Percentiles rank a stretch among this genome's conserved stretches.
phyloP scores from a whole-genome alignment of 2,113 vertebrate genomes.

The Corythoichthys haematopterus region DNA sequence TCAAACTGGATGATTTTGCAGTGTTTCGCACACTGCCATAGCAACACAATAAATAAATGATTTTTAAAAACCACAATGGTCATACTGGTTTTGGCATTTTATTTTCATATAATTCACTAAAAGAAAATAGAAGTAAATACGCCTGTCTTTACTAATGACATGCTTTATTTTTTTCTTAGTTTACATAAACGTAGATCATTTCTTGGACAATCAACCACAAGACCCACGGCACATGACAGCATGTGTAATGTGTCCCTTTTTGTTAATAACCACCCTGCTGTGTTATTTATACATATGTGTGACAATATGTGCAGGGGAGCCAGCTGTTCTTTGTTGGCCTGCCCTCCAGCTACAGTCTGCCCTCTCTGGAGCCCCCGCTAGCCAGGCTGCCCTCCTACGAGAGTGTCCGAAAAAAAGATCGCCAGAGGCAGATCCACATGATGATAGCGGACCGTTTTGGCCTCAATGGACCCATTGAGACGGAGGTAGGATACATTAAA shows the following conservation, averaged over 20 bases:
- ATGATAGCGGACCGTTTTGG: constrained; percentile 77
- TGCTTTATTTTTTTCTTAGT: background rate
- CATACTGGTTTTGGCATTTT: background rate
- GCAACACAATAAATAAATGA: background rate
- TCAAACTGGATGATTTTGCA: background rate
- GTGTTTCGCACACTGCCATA: background rate
- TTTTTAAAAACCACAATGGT: background rate
- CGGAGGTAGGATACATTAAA: constrained; percentile 65
- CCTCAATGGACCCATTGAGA: constrained; percentile 70
- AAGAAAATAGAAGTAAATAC: background rate
- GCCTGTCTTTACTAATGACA: background rate
- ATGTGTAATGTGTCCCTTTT: constrained; percentile 7
- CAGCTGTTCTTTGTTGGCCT: constrained; percentile 75
- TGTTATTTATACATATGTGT: constrained; percentile 14
- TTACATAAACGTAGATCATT: background rate
- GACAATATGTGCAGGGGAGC: constrained; percentile 42
- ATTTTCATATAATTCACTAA: background rate
- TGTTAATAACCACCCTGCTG: constrained; percentile 10
- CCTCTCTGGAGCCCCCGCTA: constrained; percentile 62
- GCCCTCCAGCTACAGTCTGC: constrained; percentile 73
- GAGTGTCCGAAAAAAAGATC: constrained; percentile 78
- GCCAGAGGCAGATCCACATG: constrained; percentile 79
- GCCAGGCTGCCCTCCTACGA: constrained; percentile 76
- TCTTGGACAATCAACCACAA: background rate
- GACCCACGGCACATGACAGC: constrained; percentile 9